Percentiles rank a stretch among this genome's conserved stretches.
phyloP scores from a whole-genome alignment of 2,888 invertebrate species.

The Sinopyrophorus schimmeli region DNA sequence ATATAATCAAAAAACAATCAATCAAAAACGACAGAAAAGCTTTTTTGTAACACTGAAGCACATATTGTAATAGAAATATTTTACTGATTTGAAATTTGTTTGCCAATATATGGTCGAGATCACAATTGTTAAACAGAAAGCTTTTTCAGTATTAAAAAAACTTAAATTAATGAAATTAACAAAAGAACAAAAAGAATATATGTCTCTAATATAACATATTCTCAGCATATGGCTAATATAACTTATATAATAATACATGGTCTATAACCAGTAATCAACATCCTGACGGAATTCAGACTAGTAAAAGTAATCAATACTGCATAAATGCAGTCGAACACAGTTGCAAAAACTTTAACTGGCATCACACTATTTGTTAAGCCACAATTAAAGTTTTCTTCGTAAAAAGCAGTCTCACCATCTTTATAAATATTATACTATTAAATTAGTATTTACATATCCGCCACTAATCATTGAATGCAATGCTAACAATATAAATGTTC shows the following conservation, averaged over 20 bases:
- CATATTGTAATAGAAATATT: too few relatives aligned
- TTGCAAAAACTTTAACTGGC: constrained; percentile 32
- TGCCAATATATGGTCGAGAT: too few relatives aligned
- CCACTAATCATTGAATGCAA: constrained; percentile 27
- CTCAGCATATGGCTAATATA: constrained; percentile 19
- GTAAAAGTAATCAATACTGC: constrained; percentile 46
- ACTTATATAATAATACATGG: constrained; percentile 26
- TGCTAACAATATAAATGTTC: too few relatives aligned
- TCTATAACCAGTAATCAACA: constrained; percentile 30
- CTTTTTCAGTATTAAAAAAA: too few relatives aligned
- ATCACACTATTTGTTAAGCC: constrained; percentile 7
- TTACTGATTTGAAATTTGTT: too few relatives aligned
- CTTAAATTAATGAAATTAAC: constrained; percentile 1
- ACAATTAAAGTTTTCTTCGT: constrained; percentile 25
- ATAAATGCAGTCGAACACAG: constrained; percentile 43
- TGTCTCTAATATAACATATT: constrained; percentile 7
- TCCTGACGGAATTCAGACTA: constrained; percentile 50
- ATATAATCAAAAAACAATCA: too few relatives aligned
- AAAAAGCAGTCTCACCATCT: constrained; percentile 31
- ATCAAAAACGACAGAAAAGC: too few relatives aligned
- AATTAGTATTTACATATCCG: constrained; percentile 23
- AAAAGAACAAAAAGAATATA: too few relatives aligned
- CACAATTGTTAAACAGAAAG: too few relatives aligned
- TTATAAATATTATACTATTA: constrained; percentile 25
- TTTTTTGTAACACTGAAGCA: too few relatives aligned